Conservation (phyloP, 2,888 invertebrate species). For the Leucophora obtusa region DNA sequence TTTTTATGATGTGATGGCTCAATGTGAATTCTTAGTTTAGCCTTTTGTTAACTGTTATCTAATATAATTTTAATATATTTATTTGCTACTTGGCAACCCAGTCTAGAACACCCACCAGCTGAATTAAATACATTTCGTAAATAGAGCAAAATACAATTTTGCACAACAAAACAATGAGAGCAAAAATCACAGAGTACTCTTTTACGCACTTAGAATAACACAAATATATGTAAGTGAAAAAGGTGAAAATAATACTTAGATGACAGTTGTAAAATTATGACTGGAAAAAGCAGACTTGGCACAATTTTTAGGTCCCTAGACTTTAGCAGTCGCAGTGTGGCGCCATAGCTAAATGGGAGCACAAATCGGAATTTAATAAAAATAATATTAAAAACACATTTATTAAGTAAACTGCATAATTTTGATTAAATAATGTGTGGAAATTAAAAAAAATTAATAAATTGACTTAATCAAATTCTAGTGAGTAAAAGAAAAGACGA, state of each 20-base stretch:
- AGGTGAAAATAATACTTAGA: constrained; percentile 46
- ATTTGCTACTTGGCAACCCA: constrained; percentile 41
- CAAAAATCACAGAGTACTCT: constrained; percentile 18
- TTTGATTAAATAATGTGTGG: not conserved
- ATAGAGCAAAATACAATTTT: constrained; percentile 39
- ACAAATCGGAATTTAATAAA: constrained; percentile 20
- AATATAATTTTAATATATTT: too few species aligned
- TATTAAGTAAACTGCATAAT: not conserved
- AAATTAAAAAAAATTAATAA: not conserved
- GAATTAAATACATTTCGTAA: constrained; percentile 32
- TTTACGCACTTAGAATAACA: constrained; percentile 46
- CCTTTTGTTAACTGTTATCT: too few species aligned
- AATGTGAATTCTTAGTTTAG: too few species aligned
- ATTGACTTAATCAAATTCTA: not conserved
- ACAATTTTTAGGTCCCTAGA: constrained; percentile 50
- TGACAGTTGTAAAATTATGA: constrained; percentile 56
- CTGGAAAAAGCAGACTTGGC: constrained; percentile 53
- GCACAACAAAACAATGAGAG: constrained; percentile 23
- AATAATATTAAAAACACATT: not conserved
- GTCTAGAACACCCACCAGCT: constrained; percentile 53
- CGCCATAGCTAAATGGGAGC: constrained; percentile 55
- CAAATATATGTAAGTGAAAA: constrained; percentile 28
- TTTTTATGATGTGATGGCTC: too few species aligned
- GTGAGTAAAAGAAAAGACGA: not conserved
- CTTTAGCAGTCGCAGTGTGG: constrained; percentile 54